Conservation (phyloP, 1,140 invertebrate genomes). For the Penaeus japonicus region DNA sequence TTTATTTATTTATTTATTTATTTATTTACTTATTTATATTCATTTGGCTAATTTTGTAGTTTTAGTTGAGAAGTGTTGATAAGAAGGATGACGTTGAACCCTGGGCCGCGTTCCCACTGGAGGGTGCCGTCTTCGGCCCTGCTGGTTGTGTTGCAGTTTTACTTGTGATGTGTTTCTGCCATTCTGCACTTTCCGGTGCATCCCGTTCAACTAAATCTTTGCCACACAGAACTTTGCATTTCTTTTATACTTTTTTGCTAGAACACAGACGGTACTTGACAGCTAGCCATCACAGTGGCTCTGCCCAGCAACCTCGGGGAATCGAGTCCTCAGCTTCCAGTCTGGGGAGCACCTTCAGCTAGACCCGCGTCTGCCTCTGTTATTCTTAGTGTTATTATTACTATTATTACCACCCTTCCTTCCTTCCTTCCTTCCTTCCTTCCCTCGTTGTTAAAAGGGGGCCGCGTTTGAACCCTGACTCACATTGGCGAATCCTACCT, state of each 20-base stretch:
- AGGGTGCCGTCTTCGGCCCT: conserved; percentile 19
- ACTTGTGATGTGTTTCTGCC: conserved; percentile 8
- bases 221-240: neutral
- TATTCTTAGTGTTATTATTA: no score
- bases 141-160: conserved; percentile 27
- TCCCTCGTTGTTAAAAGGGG: no score
- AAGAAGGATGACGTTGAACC: neutral
- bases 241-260: neutral
- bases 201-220: neutral
- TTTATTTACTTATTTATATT: no score
- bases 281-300: neutral
- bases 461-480: no score
- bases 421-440: no score
- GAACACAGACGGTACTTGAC: neutral
- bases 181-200: neutral
- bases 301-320: neutral
- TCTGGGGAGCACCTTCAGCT: no score
- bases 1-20: conserved; percentile 32
- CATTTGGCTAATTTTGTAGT: no score
- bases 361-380: no score
- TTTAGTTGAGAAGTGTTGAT: conserved; percentile 36
- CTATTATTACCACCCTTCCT: no score
- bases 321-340: no score
- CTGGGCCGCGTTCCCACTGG: conserved; percentile 9
- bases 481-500: no score